Base-by-base conservation (phyloP, 2,113 vertebrate genomes). In the Psittacus erithacus region DNA sequence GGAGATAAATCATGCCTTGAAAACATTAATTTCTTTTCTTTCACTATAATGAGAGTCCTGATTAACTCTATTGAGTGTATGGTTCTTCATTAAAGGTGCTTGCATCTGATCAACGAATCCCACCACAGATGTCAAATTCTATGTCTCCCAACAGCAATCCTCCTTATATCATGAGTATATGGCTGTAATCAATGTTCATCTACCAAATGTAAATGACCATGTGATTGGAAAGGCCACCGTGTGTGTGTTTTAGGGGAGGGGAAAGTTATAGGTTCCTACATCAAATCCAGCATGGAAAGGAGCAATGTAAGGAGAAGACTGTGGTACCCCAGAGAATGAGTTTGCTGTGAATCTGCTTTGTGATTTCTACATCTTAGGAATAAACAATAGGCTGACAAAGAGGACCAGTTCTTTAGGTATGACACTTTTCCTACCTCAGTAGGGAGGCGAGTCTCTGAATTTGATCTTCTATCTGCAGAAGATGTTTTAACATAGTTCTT, bases 291-390 rank as follows among this genome's bases (percentile, higher is more conserved):
- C 35, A 55, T 1, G 4, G 50, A 84, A 91, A 18, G n/a, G 20
- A 75, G 20, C 4, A 84, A 28, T 53, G 16, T 2, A 59, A 44
- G 35, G 3, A 63, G 28, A 82, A 68, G 9, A 6, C 13, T 59
- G 11, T 59, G 24, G 7, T 44, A 53, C 3, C 1, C 2, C 31
- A 50, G 17, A 75, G 25, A 71, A 55, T 0, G 8, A 55, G 8
- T 60, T 71, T 73, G 15, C 16, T 43, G 3, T 44, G 69, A 15
- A 23, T 94, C 50, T 81, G n/a, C 38, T 83, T n/a, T n/a, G n/a
- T 46, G 28, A 7, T 23, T 85, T 92, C 84, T 76, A 10, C 4
- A 25, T 68, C 2, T 87, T 63, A 2, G 1, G 55, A 44, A 52
- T 53, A 76, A 85, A 24, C 8, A n/a, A 6, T 43, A 3, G 38